Percentiles rank a stretch among this genome's conserved stretches.
Evolutionary conservation across 2,113 vertebrate genomes (phyloP).

Genomic region (Elgaria multicarinata): DNA sequence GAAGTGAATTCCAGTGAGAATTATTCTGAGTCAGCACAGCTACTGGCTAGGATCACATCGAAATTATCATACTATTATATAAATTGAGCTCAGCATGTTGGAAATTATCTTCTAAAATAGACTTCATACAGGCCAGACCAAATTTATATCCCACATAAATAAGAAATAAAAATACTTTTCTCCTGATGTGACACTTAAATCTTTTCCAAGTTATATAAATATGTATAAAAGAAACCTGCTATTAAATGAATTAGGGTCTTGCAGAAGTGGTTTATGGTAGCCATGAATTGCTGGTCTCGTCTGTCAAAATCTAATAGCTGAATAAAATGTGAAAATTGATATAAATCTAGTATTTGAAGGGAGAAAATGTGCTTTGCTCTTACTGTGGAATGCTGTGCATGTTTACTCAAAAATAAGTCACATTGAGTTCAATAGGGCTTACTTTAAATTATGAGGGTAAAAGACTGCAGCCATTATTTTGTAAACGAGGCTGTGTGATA

Average conservation of each 20-base stretch:
- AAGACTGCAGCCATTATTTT: background rate
- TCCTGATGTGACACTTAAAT: background rate
- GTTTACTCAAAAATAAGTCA: background rate
- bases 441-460: background rate
- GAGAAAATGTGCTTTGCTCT: background rate
- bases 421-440: background rate
- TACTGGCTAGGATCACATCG: background rate
- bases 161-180: background rate
- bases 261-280: background rate
- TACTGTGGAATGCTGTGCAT: background rate
- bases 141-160: constrained; percentile 29
- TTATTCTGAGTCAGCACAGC: background rate
- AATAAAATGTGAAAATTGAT: background rate
- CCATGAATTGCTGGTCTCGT: background rate
- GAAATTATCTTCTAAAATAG: constrained; percentile 5
- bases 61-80: background rate
- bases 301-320: background rate
- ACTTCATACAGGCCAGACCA: background rate
- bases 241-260: background rate
- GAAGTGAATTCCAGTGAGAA: background rate
- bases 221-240: background rate
- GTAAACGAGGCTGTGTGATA: background rate
- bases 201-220: background rate
- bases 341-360: background rate
- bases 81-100: background rate